Conservation (phyloP, 2,113 vertebrate genomes). For the Chaetodon trifascialis region DNA sequence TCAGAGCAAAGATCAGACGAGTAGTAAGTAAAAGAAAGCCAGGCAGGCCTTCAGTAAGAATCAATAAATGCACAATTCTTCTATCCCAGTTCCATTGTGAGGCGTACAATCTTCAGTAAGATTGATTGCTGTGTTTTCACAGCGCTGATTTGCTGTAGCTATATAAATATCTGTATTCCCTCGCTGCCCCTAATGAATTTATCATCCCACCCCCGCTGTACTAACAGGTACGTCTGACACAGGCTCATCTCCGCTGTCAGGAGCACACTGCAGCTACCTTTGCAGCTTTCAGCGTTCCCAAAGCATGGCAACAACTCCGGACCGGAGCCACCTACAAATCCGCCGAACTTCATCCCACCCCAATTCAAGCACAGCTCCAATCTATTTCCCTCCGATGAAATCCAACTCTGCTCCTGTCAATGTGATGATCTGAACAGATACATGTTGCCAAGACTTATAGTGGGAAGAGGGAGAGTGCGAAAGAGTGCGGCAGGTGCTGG, state of each 20-base stretch:
- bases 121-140: conserved; percentile 55
- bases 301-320: conserved; percentile 25
- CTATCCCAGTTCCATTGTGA: conserved; percentile 21
- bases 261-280: conserved; percentile 37
- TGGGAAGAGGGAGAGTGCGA: not conserved
- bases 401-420: conserved; percentile 31
- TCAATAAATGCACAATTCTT: conserved; percentile 59
- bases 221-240: conserved; percentile 40
- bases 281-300: not conserved
- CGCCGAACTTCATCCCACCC: conserved; percentile 32
- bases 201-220: conserved; percentile 29
- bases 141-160: conserved; percentile 35
- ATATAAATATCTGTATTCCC: conserved; percentile 48
- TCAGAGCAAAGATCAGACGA: conserved; percentile 33
- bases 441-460: not conserved
- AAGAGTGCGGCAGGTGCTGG: conserved; percentile 53
- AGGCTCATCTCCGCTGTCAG: conserved; percentile 11
- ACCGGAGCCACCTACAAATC: conserved; percentile 16
- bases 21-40: conserved; percentile 31
- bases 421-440: conserved; percentile 32
- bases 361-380: conserved; percentile 19
- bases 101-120: conserved; percentile 19
- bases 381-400: conserved; percentile 35
- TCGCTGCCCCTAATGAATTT: conserved; percentile 42
- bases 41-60: conserved; percentile 47